Base-by-base conservation (phyloP, 1,140 invertebrate species). In the Arctopsyche grandis region DNA sequence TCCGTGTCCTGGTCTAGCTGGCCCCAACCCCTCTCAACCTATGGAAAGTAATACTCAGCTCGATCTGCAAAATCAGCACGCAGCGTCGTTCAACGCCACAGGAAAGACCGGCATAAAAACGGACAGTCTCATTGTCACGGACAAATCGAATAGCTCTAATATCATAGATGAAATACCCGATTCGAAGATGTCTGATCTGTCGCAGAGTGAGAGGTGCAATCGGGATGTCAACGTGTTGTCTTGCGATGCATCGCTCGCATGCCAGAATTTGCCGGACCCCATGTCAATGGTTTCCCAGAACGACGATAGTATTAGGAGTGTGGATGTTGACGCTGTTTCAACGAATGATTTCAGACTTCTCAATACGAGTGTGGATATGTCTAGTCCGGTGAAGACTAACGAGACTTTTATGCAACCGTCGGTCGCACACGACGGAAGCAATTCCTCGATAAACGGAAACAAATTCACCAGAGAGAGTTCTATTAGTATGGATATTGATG, bases 401-500 rank as follows among this genome's bases (percentile, higher is more conserved):
- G 73, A 79, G 7, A 73, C 46, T 7, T 78, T 78, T 43, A 73
- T 70, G 21, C 79, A 75, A 29, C 79, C 81, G 9, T 70, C 78
- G 0, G 16, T 22, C 7, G 26, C 56, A 5, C 52, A 52, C 10
- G 70, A 80, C 44, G 75, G 75, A 0, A 74, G 60, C 29, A 71
- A 48, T 58, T 22, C 29, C 12, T 76, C 79, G 7, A 71, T 75
- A 73, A 21, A 86, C 87, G 73, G 83, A 84, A 70, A 84, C 85
- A 60, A 60, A 46, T 78, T 79, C 60, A 74, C 66, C 12, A 78
- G 82, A 21, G 82, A 83, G 24, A 86, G 85, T 81, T 87, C 86
- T 3, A 86, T 84, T 52, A 86, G 86, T 77, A 91, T 91, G 91
- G 91, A 91, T 84, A 89, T 91, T 12, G 91, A 91, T 82, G 90